These are phyloP conservation scores for Ancistrus triradiatus DNA, from an alignment of 2,113 vertebrate species.

Conservation along the genomic window DNA sequence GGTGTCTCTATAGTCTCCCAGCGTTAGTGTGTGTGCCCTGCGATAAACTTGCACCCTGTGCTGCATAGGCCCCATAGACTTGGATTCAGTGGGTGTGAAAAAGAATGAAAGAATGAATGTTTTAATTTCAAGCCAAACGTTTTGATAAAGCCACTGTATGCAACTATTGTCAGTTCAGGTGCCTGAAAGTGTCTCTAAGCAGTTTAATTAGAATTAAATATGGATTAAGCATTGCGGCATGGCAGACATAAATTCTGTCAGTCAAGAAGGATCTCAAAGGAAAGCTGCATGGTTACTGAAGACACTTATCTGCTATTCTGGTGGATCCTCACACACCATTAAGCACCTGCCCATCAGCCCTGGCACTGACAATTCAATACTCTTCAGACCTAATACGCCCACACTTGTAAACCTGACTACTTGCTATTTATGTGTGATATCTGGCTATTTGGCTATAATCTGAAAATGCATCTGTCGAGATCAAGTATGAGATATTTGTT, in stretches of 20 bases:
- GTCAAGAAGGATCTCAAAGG: constrained; percentile 44
- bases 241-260: constrained; percentile 44
- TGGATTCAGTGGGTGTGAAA: no score
- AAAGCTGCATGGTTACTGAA: constrained; percentile 22
- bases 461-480: constrained; percentile 11
- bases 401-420: not conserved
- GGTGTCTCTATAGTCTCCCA: no score
- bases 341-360: constrained; percentile 28
- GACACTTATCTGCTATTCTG: constrained; percentile 21
- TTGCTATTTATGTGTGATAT: not conserved
- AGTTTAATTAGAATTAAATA: constrained; percentile 58
- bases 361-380: constrained; percentile 23
- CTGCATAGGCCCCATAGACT: no score
- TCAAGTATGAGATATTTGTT: not conserved
- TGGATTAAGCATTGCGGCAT: constrained; percentile 46
- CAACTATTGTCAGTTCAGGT: constrained; percentile 33
- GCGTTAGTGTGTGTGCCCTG: no score
- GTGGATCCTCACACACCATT: constrained; percentile 27
- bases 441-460: not conserved
- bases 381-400: not conserved
- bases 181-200: constrained; percentile 23
- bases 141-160: constrained; percentile 40
- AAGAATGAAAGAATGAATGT: no score
- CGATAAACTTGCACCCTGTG: no score
- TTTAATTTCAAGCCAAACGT: constrained; percentile 44